phyloP scores from a whole-genome alignment of 1,140 invertebrate species.

The Scaptomyza pallida region DNA sequence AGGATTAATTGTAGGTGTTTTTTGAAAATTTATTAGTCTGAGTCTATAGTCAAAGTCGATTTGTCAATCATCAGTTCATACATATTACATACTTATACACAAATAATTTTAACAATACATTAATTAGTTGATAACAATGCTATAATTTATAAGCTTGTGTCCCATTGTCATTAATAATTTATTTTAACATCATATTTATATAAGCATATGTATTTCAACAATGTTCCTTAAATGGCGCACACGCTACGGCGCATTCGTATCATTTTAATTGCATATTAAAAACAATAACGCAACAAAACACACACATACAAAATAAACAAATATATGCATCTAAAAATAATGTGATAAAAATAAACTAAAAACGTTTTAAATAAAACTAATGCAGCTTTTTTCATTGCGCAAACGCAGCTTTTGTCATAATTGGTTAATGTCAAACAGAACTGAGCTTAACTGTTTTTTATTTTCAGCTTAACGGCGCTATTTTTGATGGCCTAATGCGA shows the following conservation, averaged over 20 bases:
- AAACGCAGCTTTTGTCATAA: conserved; percentile 6
- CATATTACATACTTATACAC: background rate
- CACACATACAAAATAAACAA: conserved; percentile 39
- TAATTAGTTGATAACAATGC: conserved; percentile 26
- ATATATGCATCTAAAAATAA: conserved; percentile 60
- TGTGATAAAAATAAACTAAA: conserved; percentile 68
- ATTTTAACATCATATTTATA: conserved; percentile 33
- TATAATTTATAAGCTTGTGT: conserved; percentile 13
- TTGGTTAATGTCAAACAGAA: background rate
- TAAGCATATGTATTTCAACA: conserved; percentile 43
- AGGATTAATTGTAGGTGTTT: conserved; percentile 44
- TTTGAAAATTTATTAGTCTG: conserved; percentile 46
- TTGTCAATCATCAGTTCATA: conserved; percentile 17
- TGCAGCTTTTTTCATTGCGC: conserved; percentile 37
- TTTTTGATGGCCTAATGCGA: conserved; percentile 47
- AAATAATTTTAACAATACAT: conserved; percentile 13
- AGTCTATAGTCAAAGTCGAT: conserved; percentile 40
- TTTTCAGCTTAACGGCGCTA: conserved; percentile 61
- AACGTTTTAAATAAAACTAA: conserved; percentile 46
- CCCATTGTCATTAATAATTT: conserved; percentile 43
- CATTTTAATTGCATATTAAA: conserved; percentile 48
- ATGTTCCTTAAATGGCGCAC: conserved; percentile 69
- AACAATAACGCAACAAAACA: conserved; percentile 40
- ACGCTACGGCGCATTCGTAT: conserved; percentile 35
- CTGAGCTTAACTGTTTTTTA: conserved; percentile 3